A percentile compares a stretch with the other conserved stretches of the same genome.
phyloP scores from a whole-genome alignment of 2,113 vertebrate species.

The Crotalus tigris region DNA sequence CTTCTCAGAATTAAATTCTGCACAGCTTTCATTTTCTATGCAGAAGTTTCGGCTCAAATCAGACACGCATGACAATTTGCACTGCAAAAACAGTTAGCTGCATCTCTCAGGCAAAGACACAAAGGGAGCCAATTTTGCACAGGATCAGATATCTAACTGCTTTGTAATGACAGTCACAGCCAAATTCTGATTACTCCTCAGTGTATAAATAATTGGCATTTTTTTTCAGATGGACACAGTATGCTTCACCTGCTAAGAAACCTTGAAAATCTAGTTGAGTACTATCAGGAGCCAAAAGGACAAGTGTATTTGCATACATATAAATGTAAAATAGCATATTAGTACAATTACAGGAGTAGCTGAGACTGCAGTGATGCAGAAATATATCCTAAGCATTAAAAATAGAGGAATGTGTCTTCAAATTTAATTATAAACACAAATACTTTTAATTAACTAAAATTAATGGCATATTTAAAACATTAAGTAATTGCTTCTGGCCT shows the following conservation, averaged over 20 bases:
- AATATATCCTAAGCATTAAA: not conserved
- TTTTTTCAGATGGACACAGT: not conserved
- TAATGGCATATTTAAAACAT: not conserved
- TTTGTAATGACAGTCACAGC: not conserved
- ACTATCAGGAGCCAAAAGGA: not conserved
- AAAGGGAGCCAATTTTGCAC: fast-evolving
- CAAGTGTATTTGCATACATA: not conserved
- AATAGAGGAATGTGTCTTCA: not conserved
- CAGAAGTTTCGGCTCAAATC: not conserved
- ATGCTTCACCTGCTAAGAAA: not conserved
- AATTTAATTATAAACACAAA: not conserved
- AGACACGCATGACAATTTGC: not conserved
- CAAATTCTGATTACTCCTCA: not conserved
- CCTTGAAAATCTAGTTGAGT: conserved; percentile 33
- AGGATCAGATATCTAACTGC: not conserved
- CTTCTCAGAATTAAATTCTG: not conserved
- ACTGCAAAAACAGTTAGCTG: not conserved
- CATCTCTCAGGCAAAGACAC: fast-evolving
- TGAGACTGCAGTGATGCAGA: not conserved
- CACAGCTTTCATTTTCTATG: not conserved
- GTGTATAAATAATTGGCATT: fast-evolving
- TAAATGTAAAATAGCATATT: not conserved
- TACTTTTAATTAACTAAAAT: not conserved
- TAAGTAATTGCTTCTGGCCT: not conserved
- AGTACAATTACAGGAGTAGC: not conserved